Evolutionary conservation across 2,797 vertebrate genomes (phyloP).

Genomic region (Gallinago stenura): DNA sequence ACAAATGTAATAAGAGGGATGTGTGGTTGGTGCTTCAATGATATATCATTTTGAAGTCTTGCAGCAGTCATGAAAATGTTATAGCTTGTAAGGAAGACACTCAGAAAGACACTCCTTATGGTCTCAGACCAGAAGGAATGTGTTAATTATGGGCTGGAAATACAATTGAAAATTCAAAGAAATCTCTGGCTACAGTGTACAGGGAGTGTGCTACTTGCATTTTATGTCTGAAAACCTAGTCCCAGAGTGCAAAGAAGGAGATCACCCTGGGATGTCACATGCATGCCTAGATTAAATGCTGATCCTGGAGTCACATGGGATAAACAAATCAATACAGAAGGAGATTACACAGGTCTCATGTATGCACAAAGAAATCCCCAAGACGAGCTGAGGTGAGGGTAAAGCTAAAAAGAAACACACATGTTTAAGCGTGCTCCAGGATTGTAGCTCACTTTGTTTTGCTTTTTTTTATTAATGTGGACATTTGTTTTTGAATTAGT

Average conservation of each 20-base stretch:
- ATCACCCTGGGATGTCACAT: not conserved
- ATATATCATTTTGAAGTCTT: not conserved
- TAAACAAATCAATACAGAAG: not conserved
- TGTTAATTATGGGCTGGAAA: not conserved
- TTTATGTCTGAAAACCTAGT: not conserved
- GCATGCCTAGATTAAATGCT: not conserved
- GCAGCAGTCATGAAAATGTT: not conserved
- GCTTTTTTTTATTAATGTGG: not conserved
- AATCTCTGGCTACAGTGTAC: not conserved
- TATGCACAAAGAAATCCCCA: not conserved
- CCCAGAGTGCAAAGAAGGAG: not conserved
- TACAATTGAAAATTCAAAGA: not conserved
- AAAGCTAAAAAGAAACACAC: not conserved
- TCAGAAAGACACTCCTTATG: not conserved
- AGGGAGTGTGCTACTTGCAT: not conserved
- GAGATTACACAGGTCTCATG: not conserved
- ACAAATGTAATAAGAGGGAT: not conserved
- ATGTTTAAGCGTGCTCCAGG: not conserved
- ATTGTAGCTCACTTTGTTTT: not conserved
- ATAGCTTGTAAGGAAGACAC: not conserved
- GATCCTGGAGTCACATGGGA: not conserved
- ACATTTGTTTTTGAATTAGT: not conserved
- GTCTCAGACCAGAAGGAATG: not conserved
- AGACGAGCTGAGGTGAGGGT: not conserved
- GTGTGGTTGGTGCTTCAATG: not conserved